Evolutionary conservation across 1,140 invertebrate species (phyloP), one percentile per base, ranked within the genome.

Genomic region (Propsilocerus akamusi): DNA sequence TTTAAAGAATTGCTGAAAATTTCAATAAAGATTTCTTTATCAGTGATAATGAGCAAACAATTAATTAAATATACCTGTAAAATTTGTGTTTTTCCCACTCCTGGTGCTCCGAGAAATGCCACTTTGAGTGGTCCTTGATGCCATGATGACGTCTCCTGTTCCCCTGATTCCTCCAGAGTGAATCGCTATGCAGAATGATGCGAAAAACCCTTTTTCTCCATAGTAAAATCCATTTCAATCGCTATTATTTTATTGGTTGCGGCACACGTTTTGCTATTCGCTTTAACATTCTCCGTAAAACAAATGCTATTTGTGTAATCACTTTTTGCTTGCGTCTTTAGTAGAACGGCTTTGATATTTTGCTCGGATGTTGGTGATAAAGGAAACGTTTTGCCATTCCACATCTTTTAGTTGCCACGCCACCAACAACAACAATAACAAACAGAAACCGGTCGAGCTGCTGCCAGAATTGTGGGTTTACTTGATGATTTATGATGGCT

Each of bases 11-110:
- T 65, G 63, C 63, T 65, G 54, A 2, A 61, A 58, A 46, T 22
- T 17, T 54, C 17, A 46, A 10, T 7, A n/a, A n/a, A 30, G 28
- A 30, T 7, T 47, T 24, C 12, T 5, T 11, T 26, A 26, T 69
- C 70, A 74, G 17, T 26, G 32, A 14, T 5, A 66, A 60, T 5
- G 10, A 22, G 23, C 3, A 46, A 22, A 46, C 22, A 12, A 26
- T 24, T 2, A 60, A 58, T 26, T 50, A 14, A 26, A 53, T 65
- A 67, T 64, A 83, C 83, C 75, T 83, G 78, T 62, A 86, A 78
- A 63, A 86, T 84, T 60, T 81, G 83, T 51, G 81, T 81, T 63
- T 86, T 86, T 54, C 83, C 83, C 55, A 85, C 83, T 50, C 77
- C 79, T 47, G 81, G 75, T 53, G 82, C 81, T 46, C 83, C 83